phyloP scores from a whole-genome alignment of 1,140 invertebrate species.

The Cotesia glomerata region DNA sequence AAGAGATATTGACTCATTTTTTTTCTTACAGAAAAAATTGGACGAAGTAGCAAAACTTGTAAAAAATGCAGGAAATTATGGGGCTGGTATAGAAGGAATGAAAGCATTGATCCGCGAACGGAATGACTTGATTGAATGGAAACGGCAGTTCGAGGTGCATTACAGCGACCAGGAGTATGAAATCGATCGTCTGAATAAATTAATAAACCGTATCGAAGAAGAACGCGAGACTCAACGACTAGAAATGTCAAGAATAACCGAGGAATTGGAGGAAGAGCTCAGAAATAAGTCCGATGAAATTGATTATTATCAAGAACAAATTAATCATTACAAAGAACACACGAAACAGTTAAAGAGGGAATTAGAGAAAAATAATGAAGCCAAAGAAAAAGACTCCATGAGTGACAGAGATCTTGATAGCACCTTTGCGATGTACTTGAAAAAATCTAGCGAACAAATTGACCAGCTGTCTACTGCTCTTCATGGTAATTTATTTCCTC shows the following conservation, averaged over 20 bases:
- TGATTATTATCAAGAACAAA: constrained; percentile 9
- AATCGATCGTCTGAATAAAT: constrained; percentile 3
- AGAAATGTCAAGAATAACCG: neutral
- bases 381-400: neutral
- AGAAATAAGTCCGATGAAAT: constrained; percentile 8
- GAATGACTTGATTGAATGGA: constrained; percentile 1
- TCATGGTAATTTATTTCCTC: neutral
- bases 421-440: neutral
- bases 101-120: constrained; percentile 6
- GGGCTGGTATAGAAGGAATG: neutral
- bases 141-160: neutral
- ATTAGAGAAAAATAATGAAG: neutral
- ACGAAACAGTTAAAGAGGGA: neutral
- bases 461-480: neutral
- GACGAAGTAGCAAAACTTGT: neutral
- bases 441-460: constrained; percentile 13
- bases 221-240: constrained; percentile 1
- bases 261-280: constrained; percentile 5
- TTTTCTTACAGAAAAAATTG: neutral
- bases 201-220: constrained; percentile 7
- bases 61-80: neutral
- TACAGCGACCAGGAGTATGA: constrained; percentile 14
- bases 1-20: neutral
- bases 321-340: neutral
- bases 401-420: constrained; percentile 1